Evolutionary conservation across 2,113 vertebrate species (phyloP).

Genomic region (Ptyas mucosa): DNA sequence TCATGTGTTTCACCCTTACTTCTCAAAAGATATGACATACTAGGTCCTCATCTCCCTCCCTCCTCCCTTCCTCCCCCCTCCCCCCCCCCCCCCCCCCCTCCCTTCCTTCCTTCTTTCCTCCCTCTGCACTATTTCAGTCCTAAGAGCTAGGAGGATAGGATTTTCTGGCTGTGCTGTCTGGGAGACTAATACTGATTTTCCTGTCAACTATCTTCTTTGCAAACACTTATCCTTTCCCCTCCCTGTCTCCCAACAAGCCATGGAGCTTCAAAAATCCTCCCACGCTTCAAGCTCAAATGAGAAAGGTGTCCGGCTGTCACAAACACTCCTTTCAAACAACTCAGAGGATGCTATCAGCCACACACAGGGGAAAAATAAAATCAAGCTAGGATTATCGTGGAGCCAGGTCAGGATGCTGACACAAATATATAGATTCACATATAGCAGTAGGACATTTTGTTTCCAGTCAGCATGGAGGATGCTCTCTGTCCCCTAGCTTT

Average conservation of each 20-base stretch:
- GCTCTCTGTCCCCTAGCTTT: conserved; percentile 45
- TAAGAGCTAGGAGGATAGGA: conserved; percentile 49
- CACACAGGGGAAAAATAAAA: fast-evolving
- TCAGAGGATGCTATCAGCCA: background rate
- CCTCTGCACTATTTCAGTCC: conserved; percentile 48
- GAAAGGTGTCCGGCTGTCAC: conserved; percentile 44
- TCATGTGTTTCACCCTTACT: conserved; percentile 21
- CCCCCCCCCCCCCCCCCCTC: background rate
- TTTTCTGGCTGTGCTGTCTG: conserved; percentile 55
- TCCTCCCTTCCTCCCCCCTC: too few relatives aligned
- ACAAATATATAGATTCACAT: conserved; percentile 26
- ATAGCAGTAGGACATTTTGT: background rate
- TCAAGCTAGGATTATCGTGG: background rate
- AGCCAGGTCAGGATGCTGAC: background rate
- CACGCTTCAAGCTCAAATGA: conserved; percentile 44
- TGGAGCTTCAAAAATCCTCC: conserved; percentile 39
- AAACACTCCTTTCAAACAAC: background rate
- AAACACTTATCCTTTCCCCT: conserved; percentile 46
- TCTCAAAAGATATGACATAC: conserved; percentile 41
- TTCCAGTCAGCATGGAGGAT: conserved; percentile 43
- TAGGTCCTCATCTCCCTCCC: conserved; percentile 36
- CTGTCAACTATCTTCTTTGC: conserved; percentile 58
- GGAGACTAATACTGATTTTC: conserved; percentile 60
- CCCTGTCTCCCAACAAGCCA: conserved; percentile 55
- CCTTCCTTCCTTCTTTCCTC: background rate